phyloP scores from a whole-genome alignment of 2,113 vertebrate genomes.

The Emydocephalus ijimae region DNA sequence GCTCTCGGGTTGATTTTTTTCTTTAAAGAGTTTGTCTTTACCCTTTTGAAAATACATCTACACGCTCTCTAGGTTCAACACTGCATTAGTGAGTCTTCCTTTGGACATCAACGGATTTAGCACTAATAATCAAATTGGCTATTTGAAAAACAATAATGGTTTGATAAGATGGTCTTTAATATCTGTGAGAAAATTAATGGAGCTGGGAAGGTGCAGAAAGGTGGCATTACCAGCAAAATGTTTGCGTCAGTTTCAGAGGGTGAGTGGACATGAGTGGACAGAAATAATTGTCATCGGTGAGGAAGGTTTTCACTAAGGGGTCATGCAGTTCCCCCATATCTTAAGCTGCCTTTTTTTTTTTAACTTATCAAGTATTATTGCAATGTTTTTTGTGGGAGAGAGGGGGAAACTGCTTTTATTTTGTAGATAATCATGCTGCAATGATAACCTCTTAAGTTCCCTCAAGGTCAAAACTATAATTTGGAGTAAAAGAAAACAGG shows the following conservation, averaged over 20 bases:
- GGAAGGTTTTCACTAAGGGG: not conserved
- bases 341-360: not conserved
- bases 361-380: not conserved
- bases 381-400: not conserved
- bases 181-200: not conserved
- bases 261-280: not conserved
- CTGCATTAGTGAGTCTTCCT: not conserved
- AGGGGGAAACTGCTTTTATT: constrained; percentile 16
- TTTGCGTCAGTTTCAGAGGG: not conserved
- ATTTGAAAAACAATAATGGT: not conserved
- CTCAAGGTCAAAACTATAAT: constrained; percentile 11
- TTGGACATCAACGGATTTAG: not conserved
- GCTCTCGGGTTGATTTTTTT: not conserved
- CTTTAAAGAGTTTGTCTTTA: not conserved
- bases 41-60: not conserved
- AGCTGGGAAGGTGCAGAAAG: not conserved
- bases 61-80: not conserved
- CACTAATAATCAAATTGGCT: not conserved
- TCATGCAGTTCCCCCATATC: not conserved
- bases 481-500: constrained; percentile 11
- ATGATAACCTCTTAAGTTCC: constrained; percentile 8
- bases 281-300: not conserved
- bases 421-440: constrained; percentile 18
- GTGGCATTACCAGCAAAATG: not conserved
- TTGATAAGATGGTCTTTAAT: not conserved